Evolutionary conservation across 2,113 vertebrate genomes (phyloP).

Genomic region (Athene cunicularia): DNA sequence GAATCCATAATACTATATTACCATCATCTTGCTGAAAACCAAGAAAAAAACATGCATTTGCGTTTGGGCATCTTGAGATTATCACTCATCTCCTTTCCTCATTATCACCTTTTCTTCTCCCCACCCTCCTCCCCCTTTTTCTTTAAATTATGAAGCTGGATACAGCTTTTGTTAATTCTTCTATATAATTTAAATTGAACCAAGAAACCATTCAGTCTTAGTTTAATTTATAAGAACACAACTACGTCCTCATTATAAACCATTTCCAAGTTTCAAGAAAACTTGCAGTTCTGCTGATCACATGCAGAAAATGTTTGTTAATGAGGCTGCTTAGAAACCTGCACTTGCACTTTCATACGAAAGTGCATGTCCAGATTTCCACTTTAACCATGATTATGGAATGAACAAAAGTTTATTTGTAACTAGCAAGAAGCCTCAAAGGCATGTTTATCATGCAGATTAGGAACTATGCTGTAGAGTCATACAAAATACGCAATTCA

Average conservation of each 20-base stretch:
- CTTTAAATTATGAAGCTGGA: neutral
- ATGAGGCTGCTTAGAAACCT: neutral
- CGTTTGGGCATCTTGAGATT: neutral
- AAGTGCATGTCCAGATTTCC: neutral
- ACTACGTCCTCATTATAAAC: neutral
- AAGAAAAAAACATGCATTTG: neutral
- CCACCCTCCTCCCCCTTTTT: rapidly evolving
- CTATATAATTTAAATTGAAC: neutral
- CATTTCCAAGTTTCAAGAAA: neutral
- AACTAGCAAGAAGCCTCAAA: neutral
- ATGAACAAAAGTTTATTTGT: neutral
- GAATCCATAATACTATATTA: neutral
- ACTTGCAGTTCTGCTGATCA: neutral
- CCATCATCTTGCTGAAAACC: neutral
- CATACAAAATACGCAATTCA: neutral
- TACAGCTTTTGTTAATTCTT: neutral
- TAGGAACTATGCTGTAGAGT: neutral
- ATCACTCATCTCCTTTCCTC: neutral
- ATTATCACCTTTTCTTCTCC: neutral
- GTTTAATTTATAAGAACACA: neutral
- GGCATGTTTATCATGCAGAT: neutral
- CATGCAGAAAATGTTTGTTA: neutral
- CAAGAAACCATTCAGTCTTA: neutral
- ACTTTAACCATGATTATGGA: neutral
- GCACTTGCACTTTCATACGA: neutral